Percentiles rank a stretch among this genome's conserved stretches.
phyloP scores from a whole-genome alignment of 1,140 invertebrate species.

The Cyphomyrmex costatus region DNA sequence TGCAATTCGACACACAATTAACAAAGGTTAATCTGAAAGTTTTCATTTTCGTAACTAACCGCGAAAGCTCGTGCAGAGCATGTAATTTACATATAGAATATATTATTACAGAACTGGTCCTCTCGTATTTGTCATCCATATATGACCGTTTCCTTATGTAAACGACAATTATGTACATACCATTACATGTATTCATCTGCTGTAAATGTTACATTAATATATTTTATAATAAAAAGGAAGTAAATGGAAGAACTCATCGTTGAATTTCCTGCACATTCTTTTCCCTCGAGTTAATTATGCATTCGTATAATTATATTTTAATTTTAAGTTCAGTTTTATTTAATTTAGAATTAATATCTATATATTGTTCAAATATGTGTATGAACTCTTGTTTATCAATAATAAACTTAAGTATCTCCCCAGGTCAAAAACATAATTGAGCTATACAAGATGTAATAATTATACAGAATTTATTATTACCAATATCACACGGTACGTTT shows the following conservation, averaged over 20 bases:
- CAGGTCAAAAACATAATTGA: too few species aligned
- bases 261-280: neutral
- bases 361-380: too few species aligned
- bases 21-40: constrained; percentile 5
- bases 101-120: neutral
- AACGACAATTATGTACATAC: constrained; percentile 67
- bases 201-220: constrained; percentile 82
- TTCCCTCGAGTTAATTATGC: neutral
- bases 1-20: constrained; percentile 25
- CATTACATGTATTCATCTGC: constrained; percentile 71
- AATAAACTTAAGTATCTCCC: too few species aligned
- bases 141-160: constrained; percentile 9
- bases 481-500: too few species aligned
- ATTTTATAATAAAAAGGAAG: constrained; percentile 81
- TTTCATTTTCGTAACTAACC: constrained; percentile 12
- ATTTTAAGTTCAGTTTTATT: too few species aligned
- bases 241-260: constrained; percentile 47
- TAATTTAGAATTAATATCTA: too few species aligned
- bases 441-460: too few species aligned
- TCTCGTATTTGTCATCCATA: constrained; percentile 11
- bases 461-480: too few species aligned
- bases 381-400: too few species aligned
- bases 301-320: too few species aligned
- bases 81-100: constrained; percentile 31
- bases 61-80: neutral